Evolutionary conservation across 1,140 invertebrate species (phyloP), one percentile per base, ranked within the genome.

Genomic region (Vanessa atalanta): DNA sequence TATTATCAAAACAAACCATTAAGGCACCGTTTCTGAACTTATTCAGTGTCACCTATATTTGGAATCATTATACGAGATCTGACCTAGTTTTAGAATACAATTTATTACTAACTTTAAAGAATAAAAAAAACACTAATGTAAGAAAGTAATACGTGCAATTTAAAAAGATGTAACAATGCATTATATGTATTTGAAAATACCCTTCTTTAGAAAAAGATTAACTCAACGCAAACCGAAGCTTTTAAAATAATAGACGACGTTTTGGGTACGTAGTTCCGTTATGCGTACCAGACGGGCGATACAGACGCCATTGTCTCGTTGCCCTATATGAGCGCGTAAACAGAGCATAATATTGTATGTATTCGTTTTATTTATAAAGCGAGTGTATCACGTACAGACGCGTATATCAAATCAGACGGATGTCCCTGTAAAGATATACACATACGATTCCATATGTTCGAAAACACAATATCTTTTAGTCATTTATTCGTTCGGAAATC

Each of bases 291-390:
- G 65, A 68, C 65, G 47, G 26, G 23, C 16, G 31, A n/a, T 31
- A 16, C 65, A 68, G 65, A 55, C 65, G 65, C 65, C 13, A 68
- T 68, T 68, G 65, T 68, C 50, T 68, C 50, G 3, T 3, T 55
- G 70, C 23, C 64, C 63, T 65, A 48, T 55, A 65, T 72, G 26
- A 37, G 70, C 16, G n/a, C 20, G 51, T 72, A 72, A 72, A 72
- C 70, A 72, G 63, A 66, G 61, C 64, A 47, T 66, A 71, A 26
- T 71, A 26, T 53, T 67, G 43, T 72, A 47, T 55, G 47, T 60
- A 53, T 72, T 14, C 50, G 16, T 57, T 65, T 26, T 72, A 72
- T 72, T 65, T 72, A 72, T 72, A 66, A n/a, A 14, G 31, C n/a
- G 51, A n/a, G n/a, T 53, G 8, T 57, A 47, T 43, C 47, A 47